Evolutionary conservation across 2,797 vertebrate genomes (phyloP).

Genomic region (Gouania willdenowi): DNA sequence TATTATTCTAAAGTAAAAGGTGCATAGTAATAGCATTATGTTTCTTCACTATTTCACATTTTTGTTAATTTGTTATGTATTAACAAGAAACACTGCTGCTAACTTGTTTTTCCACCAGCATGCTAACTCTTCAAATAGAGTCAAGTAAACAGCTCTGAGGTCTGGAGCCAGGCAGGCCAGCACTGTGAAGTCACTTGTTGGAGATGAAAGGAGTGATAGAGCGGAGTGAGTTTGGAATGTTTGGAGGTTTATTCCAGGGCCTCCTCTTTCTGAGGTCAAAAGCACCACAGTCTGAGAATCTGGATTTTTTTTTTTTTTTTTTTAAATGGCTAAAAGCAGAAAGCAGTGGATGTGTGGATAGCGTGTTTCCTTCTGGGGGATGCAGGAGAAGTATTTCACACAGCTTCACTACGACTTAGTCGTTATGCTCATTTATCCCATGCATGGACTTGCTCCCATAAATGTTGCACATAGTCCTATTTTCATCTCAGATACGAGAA

Average conservation of each 20-base stretch:
- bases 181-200: conserved; percentile 39
- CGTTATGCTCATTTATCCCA: conserved; percentile 30
- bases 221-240: conserved; percentile 31
- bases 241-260: conserved; percentile 11
- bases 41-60: conserved; percentile 3
- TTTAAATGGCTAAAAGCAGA: conserved; percentile 19
- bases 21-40: too few relatives aligned
- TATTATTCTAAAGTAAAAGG: too few relatives aligned
- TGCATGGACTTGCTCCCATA: conserved; percentile 11
- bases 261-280: conserved; percentile 28
- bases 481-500: too few relatives aligned
- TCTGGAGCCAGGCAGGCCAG: conserved; percentile 37
- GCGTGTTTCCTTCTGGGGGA: background rate
- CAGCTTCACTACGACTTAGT: conserved; percentile 30
- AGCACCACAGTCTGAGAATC: conserved; percentile 36
- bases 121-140: conserved; percentile 26
- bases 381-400: conserved; percentile 13
- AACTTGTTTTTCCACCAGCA: conserved; percentile 23
- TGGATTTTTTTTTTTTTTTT: too few relatives aligned
- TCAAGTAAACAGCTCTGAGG: conserved; percentile 29
- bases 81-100: conserved; percentile 27
- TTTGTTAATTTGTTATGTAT: conserved; percentile 1
- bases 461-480: too few relatives aligned
- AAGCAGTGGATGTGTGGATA: conserved; percentile 1
- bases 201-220: conserved; percentile 40